Base-by-base conservation (phyloP, 2,797 vertebrate genomes). In the Chaunax sp. region DNA sequence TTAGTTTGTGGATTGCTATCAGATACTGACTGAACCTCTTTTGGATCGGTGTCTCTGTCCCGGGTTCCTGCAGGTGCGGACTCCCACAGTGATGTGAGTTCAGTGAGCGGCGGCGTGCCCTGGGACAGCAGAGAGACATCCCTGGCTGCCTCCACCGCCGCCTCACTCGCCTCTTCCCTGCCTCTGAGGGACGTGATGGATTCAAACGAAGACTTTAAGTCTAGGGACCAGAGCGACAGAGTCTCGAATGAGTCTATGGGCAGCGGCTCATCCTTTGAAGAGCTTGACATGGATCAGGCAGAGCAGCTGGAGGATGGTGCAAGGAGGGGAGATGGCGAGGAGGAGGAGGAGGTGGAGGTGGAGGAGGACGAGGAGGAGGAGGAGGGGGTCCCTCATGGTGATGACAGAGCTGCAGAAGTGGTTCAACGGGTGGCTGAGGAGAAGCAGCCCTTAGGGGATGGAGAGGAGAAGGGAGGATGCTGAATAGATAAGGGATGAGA, bases 221-320 rank as follows among this genome's bases (percentile, higher is more conserved):
- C 74, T 37, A 85, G 80, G 40, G 90, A 92, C 59, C 82, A 75
- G 57, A 78, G 79, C 37, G 85, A 95, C 89, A 94, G 94, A 84
- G 96, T 94, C 84, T 96, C 95, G 0, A 84, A 89, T 23, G 90
- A 84, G 64, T 94, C 94, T 2, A 41, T 93, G 71, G 92, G 84
- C 89, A 99, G 98, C 0, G 95, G 96, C 77, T 99, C 98, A 0
- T 99, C 98, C 72, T 99, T 99, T 5, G 98, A 99, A 82, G 98
- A 99, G 86, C 94, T 99, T 60, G 97, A 97, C 90, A 92, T 98
- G 91, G 97, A 98, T 82, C 92, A 86, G 22, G 89, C 93, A 0
- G 92, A 92, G 58, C 89, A 90, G 0, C 89, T 74, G 11, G 92
- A 89, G 44, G 91, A 72, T 19, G 64, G 3, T 14, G 15, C 13